Evolutionary conservation across 1,140 invertebrate genomes (phyloP), one percentile per base, ranked within the genome.

Genomic region (Cylas formicarius): DNA sequence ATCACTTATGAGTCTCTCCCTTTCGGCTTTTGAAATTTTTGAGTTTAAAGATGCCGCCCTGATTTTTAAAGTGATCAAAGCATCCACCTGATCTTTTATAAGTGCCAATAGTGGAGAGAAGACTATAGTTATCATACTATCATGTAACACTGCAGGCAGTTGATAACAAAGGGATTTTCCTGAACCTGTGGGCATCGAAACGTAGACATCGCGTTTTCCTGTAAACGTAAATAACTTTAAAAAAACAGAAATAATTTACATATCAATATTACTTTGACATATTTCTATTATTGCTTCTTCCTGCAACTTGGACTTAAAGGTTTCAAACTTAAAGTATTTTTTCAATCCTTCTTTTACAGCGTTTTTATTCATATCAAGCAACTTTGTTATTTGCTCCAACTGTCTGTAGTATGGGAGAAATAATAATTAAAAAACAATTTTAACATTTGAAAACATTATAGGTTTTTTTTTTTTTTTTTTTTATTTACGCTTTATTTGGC

Each of bases 151-250:
- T 0, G 90, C 86, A 28, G 91, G 90, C 58, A 89, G 74, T 68
- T 97, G 94, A 70, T 93, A 97, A 65, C 91, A 96, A 24, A 97
- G 69, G 43, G 88, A 93, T 70, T 97, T 97, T n/a, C 93, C 94
- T 53, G 86, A 90, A 10, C 92, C 92, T 48, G 88, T 93, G 3
- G 90, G 86, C 90, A 93, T 93, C 55, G 89, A 84, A 16, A 91
- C 82, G 65, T 81, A 86, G 6, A 83, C 76, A 76, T 85, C 82
- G 56, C 77, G 71, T 54, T 80, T 77, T 57, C 78, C 84, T 79
- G 52, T 75, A 68, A n/a, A n/a, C n/a, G n/a, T n/a, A n/a, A 65
- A 8, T 4, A 11, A 68, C 60, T 19, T 22, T 27, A 16, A 38
- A 17, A 7, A 10, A 42, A 20, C 16, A 32, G 34, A 6, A 45